Percentiles rank a stretch among this genome's conserved stretches.
Conservation (phyloP, 2,113 vertebrate species). For the Tachycineta bicolor region DNA sequence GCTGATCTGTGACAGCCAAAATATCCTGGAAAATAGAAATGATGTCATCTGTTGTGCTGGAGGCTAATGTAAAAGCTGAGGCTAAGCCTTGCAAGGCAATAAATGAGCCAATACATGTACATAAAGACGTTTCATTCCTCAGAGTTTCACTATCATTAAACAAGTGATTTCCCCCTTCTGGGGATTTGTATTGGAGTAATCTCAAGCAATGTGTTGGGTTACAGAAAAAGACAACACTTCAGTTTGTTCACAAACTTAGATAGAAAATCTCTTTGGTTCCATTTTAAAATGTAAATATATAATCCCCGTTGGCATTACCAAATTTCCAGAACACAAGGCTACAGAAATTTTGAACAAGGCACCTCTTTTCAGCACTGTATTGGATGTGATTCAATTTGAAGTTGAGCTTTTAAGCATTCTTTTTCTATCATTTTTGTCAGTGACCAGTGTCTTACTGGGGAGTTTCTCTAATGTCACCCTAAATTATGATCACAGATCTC, state of each 20-base stretch:
- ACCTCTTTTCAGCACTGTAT: neutral
- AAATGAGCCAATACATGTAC: neutral
- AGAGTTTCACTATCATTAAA: constrained; percentile 4
- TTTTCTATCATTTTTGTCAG: neutral
- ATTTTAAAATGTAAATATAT: neutral
- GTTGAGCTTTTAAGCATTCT: neutral
- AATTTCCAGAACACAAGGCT: neutral
- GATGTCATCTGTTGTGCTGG: neutral
- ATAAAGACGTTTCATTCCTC: neutral
- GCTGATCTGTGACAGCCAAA: constrained; percentile 38
- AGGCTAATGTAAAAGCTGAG: neutral
- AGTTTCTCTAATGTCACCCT: neutral
- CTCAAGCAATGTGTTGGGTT: neutral
- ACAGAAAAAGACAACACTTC: neutral
- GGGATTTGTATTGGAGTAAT: neutral
- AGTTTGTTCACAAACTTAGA: neutral
- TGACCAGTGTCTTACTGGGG: neutral
- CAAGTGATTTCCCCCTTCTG: neutral
- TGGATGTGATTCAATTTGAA: neutral
- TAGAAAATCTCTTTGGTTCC: neutral
- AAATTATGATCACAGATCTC: neutral
- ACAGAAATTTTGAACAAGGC: neutral
- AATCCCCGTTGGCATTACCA: neutral
- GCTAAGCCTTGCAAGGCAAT: constrained; percentile 1
- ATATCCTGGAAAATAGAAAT: neutral